Conservation (phyloP, 2,888 invertebrate species). For the Elegia similella region DNA sequence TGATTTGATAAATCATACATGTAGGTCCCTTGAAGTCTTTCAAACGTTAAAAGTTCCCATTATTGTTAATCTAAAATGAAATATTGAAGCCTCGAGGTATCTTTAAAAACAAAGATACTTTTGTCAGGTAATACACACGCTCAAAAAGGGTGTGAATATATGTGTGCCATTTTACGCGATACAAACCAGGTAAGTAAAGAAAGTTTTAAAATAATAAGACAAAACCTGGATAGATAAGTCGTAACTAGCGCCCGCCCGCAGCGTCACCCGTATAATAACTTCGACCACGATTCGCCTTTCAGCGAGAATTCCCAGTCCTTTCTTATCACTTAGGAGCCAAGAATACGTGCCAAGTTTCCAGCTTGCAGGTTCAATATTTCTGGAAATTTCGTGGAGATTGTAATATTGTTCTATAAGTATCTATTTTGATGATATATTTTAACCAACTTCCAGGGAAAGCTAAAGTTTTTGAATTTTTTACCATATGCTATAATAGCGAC, state of each 20-base stretch:
- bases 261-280: slow-evolving; percentile 9
- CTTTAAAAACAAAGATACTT: too few species aligned
- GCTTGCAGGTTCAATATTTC: slow-evolving; percentile 9
- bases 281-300: slow-evolving; percentile 7
- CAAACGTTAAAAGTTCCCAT: too few species aligned
- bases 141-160: too few species aligned
- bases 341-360: slow-evolving; percentile 13
- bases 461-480: too few species aligned
- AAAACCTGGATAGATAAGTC: background rate
- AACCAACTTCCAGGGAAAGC: background rate
- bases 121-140: too few species aligned
- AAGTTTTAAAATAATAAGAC: background rate
- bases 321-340: slow-evolving; percentile 10
- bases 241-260: slow-evolving; percentile 1
- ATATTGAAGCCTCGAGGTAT: too few species aligned
- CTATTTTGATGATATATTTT: background rate
- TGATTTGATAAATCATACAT: too few species aligned
- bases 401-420: background rate
- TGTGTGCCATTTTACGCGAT: too few species aligned
- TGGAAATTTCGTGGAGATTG: background rate
- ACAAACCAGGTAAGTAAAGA: too few species aligned
- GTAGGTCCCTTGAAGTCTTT: too few species aligned
- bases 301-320: slow-evolving; percentile 5
- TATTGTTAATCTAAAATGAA: too few species aligned
- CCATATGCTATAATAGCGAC: too few species aligned